These are phyloP conservation scores for Drosophila pseudotakahashii DNA, from an alignment of 2,888 invertebrate genomes.

Conservation along the genomic window DNA sequence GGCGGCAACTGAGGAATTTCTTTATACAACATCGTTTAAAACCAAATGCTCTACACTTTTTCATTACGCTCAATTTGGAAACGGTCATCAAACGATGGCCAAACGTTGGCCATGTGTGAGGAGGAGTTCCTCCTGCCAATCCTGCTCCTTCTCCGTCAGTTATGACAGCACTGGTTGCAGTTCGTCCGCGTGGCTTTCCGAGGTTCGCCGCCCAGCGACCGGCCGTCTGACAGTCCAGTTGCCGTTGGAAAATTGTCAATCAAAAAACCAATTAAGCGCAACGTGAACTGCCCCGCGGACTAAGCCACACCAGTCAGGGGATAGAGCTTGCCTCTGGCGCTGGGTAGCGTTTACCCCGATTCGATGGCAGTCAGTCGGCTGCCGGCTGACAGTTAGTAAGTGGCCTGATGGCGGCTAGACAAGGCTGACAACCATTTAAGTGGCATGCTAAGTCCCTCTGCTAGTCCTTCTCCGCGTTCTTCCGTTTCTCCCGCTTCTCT, in stretches of 20 bases:
- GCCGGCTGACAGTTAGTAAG: constrained; percentile 40
- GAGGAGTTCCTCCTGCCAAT: not conserved
- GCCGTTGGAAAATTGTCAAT: constrained; percentile 80
- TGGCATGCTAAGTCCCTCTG: constrained; percentile 35
- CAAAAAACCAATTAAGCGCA: constrained; percentile 81
- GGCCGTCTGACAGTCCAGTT: constrained; percentile 21
- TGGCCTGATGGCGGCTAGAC: constrained; percentile 43
- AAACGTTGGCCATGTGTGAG: constrained; percentile 12
- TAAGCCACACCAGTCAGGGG: constrained; percentile 26
- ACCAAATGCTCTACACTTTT: constrained; percentile 18
- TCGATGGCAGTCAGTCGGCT: constrained; percentile 33
- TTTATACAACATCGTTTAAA: constrained; percentile 28
- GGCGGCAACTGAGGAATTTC: constrained; percentile 57
- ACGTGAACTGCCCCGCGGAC: constrained; percentile 47
- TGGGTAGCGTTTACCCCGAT: constrained; percentile 23
- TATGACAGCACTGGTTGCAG: too few relatives aligned
- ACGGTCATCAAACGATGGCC: constrained; percentile 28
- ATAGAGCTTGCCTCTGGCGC: too few relatives aligned
- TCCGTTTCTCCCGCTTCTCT: not conserved
- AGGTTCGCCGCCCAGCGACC: constrained; percentile 1
- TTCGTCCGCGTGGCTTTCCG: constrained; percentile 17
- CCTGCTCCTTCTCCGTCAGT: constrained; percentile 14
- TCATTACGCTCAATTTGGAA: constrained; percentile 38
- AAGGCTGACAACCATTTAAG: constrained; percentile 41
- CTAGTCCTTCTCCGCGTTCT: not conserved